phyloP scores from a whole-genome alignment of 1,140 invertebrate genomes.

The Caenorhabditis inopinata region DNA sequence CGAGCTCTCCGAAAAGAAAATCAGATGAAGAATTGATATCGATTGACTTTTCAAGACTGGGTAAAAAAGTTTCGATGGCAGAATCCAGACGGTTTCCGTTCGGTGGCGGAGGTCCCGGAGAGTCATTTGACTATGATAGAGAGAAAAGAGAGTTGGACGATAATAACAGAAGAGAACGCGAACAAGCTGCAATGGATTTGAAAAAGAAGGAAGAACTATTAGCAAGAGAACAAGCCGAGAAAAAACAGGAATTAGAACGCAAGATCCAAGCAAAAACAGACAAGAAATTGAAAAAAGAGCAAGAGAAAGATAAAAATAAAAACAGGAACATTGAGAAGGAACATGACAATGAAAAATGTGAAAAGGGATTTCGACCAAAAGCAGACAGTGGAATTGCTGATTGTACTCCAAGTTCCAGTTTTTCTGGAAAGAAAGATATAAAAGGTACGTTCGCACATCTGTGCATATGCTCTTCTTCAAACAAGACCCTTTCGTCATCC shows the following conservation, averaged over 20 bases:
- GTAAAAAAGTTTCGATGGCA: neutral
- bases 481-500: too few species aligned
- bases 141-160: neutral
- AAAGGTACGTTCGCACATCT: neutral
- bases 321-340: too few species aligned
- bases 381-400: constrained; percentile 13
- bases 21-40: neutral
- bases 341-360: neutral
- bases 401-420: neutral
- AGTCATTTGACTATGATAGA: neutral
- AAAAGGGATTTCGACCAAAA: neutral
- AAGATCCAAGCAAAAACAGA: neutral
- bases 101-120: neutral
- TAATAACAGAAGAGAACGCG: too few species aligned
- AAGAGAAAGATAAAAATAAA: neutral
- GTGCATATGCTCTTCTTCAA: too few species aligned
- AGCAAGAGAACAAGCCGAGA: neutral
- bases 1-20: neutral
- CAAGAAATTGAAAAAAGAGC: neutral
- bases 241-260: neutral
- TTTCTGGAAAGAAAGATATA: neutral
- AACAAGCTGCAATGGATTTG: neutral
- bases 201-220: neutral
- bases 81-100: neutral
- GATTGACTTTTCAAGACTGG: neutral